Conservation (phyloP, 2,113 vertebrate species). For the Poicephalus meyeri region DNA sequence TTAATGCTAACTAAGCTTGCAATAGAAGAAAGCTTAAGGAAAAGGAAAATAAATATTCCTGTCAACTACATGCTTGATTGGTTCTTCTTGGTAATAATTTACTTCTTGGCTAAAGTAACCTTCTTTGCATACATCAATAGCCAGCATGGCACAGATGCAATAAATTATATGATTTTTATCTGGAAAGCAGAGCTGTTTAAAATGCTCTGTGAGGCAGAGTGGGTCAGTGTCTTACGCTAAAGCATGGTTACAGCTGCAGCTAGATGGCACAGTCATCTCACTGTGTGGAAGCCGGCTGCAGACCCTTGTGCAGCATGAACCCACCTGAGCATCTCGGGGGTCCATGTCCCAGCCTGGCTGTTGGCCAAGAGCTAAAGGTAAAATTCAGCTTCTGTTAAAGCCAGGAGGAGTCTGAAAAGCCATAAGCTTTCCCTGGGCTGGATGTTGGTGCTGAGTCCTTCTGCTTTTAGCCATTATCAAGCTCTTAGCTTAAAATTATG, state of each 20-base stretch:
- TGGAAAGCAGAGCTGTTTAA: not conserved
- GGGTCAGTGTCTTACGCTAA: rapidly evolving
- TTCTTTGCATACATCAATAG: not conserved
- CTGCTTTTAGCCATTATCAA: rapidly evolving
- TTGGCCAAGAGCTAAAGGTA: rapidly evolving
- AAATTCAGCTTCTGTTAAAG: not conserved
- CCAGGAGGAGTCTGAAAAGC: not conserved
- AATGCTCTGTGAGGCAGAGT: rapidly evolving
- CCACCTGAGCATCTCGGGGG: rapidly evolving
- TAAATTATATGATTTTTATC: not conserved
- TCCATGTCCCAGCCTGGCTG: rapidly evolving
- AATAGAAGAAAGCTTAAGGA: not conserved
- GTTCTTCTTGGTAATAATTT: not conserved
- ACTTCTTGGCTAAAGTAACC: not conserved
- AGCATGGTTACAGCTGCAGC: not conserved
- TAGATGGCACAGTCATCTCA: not conserved
- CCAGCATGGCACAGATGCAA: not conserved
- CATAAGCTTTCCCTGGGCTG: not conserved
- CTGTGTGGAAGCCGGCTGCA: rapidly evolving
- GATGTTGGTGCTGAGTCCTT: rapidly evolving
- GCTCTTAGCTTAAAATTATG: not conserved
- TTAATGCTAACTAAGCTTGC: not conserved
- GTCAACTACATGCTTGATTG: not conserved
- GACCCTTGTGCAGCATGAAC: rapidly evolving
- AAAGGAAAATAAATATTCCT: not conserved